These are phyloP conservation scores for Glaucidium brasilianum DNA, from an alignment of 2,113 vertebrate genomes.

Conservation along the genomic window DNA sequence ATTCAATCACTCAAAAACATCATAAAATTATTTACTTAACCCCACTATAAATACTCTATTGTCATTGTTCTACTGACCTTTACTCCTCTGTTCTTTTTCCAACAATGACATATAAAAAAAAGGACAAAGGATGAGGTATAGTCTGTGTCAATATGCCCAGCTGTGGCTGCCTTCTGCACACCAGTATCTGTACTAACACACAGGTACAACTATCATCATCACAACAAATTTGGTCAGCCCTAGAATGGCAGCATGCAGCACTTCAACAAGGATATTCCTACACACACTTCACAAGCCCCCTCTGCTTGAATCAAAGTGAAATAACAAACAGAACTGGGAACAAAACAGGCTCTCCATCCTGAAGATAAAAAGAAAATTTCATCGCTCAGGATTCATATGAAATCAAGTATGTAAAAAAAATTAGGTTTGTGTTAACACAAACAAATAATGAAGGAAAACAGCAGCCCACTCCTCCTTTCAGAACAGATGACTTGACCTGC, in stretches of 20 bases:
- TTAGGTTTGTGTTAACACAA: not conserved
- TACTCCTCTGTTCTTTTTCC: not conserved
- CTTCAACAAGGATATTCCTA: not conserved
- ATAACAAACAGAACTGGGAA: not conserved
- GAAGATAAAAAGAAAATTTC: not conserved
- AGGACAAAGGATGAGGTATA: not conserved
- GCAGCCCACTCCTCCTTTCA: not conserved
- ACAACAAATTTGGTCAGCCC: not conserved
- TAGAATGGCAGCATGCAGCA: not conserved
- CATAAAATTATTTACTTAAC: not conserved
- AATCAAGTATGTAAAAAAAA: not conserved
- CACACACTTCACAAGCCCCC: not conserved
- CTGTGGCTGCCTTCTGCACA: not conserved
- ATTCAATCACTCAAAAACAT: slow-evolving; percentile 8
- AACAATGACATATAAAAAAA: not conserved
- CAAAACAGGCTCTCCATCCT: not conserved
- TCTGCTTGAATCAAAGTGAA: not conserved
- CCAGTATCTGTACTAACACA: not conserved
- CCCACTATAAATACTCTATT: not conserved
- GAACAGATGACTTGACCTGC: not conserved
- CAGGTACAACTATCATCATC: not conserved
- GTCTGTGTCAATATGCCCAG: not conserved
- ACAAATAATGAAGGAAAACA: not conserved
- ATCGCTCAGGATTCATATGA: not conserved
- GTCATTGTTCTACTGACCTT: not conserved